Base-by-base conservation (phyloP, 2,888 invertebrate species). In the Drosophila mulleri region DNA sequence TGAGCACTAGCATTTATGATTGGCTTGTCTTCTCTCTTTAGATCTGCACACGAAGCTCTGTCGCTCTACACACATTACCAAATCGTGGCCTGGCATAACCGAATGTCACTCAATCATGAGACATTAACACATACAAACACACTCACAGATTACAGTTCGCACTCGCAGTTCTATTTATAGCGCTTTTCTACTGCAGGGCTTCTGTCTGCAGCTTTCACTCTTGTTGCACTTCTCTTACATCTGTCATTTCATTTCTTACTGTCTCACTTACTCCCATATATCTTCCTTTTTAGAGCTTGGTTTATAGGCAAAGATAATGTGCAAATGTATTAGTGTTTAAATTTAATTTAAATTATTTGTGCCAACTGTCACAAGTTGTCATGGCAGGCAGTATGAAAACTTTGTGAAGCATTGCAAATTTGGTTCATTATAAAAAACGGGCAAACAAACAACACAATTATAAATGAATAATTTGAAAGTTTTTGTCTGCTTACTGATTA, bases 401-500 rank as follows among this genome's bases (percentile, higher is more conserved):
- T 35, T 52, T 48, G 8, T 16, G 1, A 52, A 35, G 18, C 20
- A 35, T 52, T 32, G 35, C 8, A 20, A 52, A 32, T 18, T 32
- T 50, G 12, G 32, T 32, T 50, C 12, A 50, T 29, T 50, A 50
- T 32, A 18, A 50, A 18, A n/a, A 29, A 18, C 11, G 11, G 18
- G n/a, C n/a, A n/a, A 32, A 26, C n/a, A 29, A n/a, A 47, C 16
- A 50, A 14, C 16, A 18, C 14, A 50, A 20, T 50, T 35, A 35
- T 50, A 35, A 35, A 35, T 50, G 32, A 35, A 50, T 50, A 50
- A 50, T 50, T 29, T 18, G 18, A 20, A 20, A 53, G 52, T 37
- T 37, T 16, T 32, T 32, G 2, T 3, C 52, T 23, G 23, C 18
- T 20, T 23, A 37, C 52, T 53, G 52, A 35, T 53, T 37, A 32